Evolutionary conservation across 2,113 vertebrate genomes (phyloP), one percentile per base, ranked within the genome.

Genomic region (Phyllostomus hastatus): DNA sequence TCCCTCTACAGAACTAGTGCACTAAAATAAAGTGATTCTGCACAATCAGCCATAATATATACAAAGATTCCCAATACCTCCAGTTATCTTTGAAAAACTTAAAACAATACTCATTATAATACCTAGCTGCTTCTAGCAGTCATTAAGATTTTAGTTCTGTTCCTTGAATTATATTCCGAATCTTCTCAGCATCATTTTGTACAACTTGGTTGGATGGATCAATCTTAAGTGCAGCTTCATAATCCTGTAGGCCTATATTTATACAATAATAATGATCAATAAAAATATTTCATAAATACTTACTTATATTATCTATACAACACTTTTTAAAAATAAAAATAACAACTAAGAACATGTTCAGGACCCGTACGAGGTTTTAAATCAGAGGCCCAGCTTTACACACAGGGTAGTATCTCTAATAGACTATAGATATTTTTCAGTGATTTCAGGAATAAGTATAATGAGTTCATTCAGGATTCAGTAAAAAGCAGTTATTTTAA

Each of bases 151-250:
- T 87, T 81, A 92, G 61, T 38, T 33, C 90, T 92, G 98, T 98
- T 96, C 98, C 99, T 97, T 99, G 99, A 97, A 99, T 98, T 75
- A 99, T 91, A 78, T 98, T 95, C 95, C 98, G 98, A 98, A 99
- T 99, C 92, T 98, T 99, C 88, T 99, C 98, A 24, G 99, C 98
- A 97, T 99, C 99, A 31, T 97, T 96, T 96, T 98, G 98, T 93
- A 99, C 95, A 16, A 66, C 95, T 96, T 97, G 87, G 91, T 99
- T 99, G 85, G 98, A 83, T 87, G 99, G 99, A 80, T 99, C 97
- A 33, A 99, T 99, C 98, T 98, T 99, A 38, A 99, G 98, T 92
- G 99, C 99, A 87, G 99, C 99, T 95, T 99, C 98, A 94, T 99
- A 99, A 97, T 99, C 99, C 92, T 99, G 99, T 41, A 99, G 98